A percentile compares a stretch with the other conserved stretches of the same genome.
phyloP scores from a whole-genome alignment of 2,113 vertebrate genomes.

The Mustela nigripes region DNA sequence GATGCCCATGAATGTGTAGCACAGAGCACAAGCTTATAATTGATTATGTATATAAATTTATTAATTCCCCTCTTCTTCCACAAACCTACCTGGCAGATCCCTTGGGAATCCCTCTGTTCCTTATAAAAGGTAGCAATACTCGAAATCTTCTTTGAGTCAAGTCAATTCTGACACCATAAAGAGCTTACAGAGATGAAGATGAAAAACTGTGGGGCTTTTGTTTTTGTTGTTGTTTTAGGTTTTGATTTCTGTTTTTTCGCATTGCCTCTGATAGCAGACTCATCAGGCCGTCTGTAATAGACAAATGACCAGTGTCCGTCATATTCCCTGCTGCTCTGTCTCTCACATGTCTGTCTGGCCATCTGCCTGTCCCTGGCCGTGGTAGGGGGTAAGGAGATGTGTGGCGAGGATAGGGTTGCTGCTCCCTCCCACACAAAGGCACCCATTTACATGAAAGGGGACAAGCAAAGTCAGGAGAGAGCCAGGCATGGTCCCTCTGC shows the following conservation, averaged over 20 bases:
- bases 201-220: background rate
- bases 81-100: background rate
- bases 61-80: background rate
- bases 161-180: background rate
- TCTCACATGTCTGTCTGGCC: background rate
- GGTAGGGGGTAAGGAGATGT: rapidly evolving
- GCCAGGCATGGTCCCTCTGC: background rate
- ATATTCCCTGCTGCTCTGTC: background rate
- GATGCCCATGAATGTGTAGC: no score
- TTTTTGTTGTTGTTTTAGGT: background rate
- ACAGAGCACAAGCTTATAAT: background rate
- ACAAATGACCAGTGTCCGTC: background rate
- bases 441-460: background rate
- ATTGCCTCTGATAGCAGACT: background rate
- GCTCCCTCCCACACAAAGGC: background rate
- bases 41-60: background rate
- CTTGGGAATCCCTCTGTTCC: background rate
- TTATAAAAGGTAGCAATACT: background rate
- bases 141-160: background rate
- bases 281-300: background rate
- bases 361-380: background rate
- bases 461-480: background rate
- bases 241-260: background rate
- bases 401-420: background rate
- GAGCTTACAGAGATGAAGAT: background rate